Evolutionary conservation across 2,888 invertebrate species (phyloP).

Genomic region (Caenorhabditis angaria): DNA sequence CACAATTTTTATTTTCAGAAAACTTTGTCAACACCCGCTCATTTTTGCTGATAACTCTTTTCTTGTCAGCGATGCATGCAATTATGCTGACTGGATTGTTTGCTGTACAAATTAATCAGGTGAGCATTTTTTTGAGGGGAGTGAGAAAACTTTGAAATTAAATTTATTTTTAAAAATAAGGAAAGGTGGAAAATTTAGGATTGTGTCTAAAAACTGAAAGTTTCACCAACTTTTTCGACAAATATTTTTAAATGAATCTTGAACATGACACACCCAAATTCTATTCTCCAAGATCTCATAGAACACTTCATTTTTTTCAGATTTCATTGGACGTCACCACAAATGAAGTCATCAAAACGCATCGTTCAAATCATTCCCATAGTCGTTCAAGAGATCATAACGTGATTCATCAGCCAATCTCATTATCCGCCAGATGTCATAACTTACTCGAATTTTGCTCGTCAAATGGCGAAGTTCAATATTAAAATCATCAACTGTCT

Average conservation of each 20-base stretch:
- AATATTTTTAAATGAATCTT: too few relatives aligned
- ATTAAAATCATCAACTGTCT: background rate
- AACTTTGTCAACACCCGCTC: conserved; percentile 34
- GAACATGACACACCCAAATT: too few relatives aligned
- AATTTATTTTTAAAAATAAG: too few relatives aligned
- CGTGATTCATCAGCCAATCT: conserved; percentile 13
- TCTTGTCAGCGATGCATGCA: conserved; percentile 48
- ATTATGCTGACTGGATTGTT: conserved; percentile 49
- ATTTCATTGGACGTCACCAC: conserved; percentile 48
- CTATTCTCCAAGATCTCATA: background rate
- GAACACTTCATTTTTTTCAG: conserved; percentile 18
- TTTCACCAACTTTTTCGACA: too few relatives aligned
- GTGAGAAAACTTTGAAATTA: background rate
- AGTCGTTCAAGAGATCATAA: background rate
- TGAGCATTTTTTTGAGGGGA: too few relatives aligned
- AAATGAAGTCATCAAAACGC: conserved; percentile 42
- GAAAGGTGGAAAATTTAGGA: too few relatives aligned
- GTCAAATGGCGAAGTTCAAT: conserved; percentile 35
- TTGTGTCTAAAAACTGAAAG: background rate
- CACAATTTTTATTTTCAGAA: conserved; percentile 31
- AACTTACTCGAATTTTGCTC: conserved; percentile 48
- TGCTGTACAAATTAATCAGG: conserved; percentile 47
- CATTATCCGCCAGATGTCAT: conserved; percentile 22
- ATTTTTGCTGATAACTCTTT: conserved; percentile 46
- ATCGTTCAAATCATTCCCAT: background rate